Base-by-base conservation (phyloP, 1,140 invertebrate species). In the Penaeus japonicus region DNA sequence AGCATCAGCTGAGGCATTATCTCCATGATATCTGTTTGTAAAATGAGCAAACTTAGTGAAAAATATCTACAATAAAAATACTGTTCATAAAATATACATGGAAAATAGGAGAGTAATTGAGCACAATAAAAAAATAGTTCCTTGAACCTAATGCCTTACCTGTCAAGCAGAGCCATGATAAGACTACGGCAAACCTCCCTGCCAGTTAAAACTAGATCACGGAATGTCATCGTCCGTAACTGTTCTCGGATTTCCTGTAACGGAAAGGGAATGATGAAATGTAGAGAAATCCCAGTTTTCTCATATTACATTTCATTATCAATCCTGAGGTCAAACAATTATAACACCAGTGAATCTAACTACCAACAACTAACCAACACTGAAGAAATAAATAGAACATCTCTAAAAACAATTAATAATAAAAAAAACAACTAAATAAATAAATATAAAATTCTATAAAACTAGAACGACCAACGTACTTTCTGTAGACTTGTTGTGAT, bases 1-100 rank as follows among this genome's bases (percentile, higher is more conserved):
- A 0, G 96, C 95, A 92, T 98, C 97, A 0, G 98, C 97, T 4
- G 96, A 97, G 0, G 98, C 97, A 93, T 98, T 98, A 92, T 99
- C 98, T 84, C 96, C 96, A 1, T 99, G 94, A 93, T 99, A 99
- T 92, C 93, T 95, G 91, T 96, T 95, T 54, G 97, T 96, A 4
- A 97, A 92, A 39, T 95, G 94, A 54, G 96, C 95, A 35, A 97
- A 97, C 92, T 80, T 95, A 91, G 32, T 39, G 39, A 15, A 22
- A 39, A 32, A 22, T 84, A 4, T 24, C 17, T 3, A 55, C 15
- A 65, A 70, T 35, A 70, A 20, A 47, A 7, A 65, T 47, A 59
- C n/a, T n/a, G n/a, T n/a, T n/a, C n/a, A n/a, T 22, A n/a, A 4
- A 18, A 75, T 39, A 30, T 65, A 65, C 35, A 39, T 75, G n/a